Conservation (phyloP, 2,113 vertebrate genomes). For the Rana temporaria region DNA sequence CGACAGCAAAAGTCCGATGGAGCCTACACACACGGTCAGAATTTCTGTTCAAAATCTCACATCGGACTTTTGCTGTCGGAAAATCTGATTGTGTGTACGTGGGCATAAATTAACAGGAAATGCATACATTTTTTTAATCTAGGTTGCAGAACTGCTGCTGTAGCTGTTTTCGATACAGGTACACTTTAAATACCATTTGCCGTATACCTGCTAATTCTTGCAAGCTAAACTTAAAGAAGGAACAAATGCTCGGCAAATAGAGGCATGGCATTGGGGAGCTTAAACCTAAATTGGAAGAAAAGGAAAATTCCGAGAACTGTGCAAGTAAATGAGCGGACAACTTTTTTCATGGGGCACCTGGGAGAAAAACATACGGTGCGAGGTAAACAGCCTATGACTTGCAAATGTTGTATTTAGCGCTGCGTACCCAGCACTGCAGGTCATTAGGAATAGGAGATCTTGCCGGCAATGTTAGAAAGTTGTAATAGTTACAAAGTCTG, state of each 20-base stretch:
- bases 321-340: slow-evolving; percentile 33
- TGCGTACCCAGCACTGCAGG: slow-evolving; percentile 37
- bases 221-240: background rate
- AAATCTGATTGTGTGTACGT: too few species aligned
- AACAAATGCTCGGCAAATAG: slow-evolving; percentile 23
- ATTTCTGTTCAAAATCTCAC: too few species aligned
- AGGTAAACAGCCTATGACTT: slow-evolving; percentile 56
- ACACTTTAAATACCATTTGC: slow-evolving; percentile 11
- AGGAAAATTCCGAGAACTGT: slow-evolving; percentile 23
- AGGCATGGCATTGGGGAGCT: slow-evolving; percentile 1
- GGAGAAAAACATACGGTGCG: slow-evolving; percentile 50
- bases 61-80: too few species aligned
- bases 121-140: too few species aligned
- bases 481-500: slow-evolving; percentile 39
- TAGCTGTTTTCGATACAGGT: too few species aligned
- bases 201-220: background rate
- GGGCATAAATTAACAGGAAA: too few species aligned
- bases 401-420: slow-evolving; percentile 53
- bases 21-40: too few species aligned
- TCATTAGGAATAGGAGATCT: slow-evolving; percentile 37
- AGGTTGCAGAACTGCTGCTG: too few species aligned
- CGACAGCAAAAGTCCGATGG: too few species aligned
- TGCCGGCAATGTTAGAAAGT: slow-evolving; percentile 45
- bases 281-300: slow-evolving; percentile 17
- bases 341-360: slow-evolving; percentile 28